Conservation (phyloP, 2,113 vertebrate genomes). For the Phyllopteryx taeniolatus region DNA sequence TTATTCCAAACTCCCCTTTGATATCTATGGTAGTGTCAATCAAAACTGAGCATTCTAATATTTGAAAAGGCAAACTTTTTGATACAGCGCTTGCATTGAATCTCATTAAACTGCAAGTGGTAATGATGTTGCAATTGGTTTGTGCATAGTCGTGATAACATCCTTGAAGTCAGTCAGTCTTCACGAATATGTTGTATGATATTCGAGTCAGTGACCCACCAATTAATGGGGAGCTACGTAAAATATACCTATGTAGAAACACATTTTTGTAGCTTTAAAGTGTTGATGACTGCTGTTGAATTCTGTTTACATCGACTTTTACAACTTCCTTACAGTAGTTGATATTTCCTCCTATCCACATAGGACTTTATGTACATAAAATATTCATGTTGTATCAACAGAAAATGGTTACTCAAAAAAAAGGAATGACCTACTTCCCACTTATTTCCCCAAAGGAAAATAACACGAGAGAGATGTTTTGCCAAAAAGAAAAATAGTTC, state of each 20-base stretch:
- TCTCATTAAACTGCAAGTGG: no score
- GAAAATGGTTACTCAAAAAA: slow-evolving; percentile 3
- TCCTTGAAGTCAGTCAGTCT: no score
- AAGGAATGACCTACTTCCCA: slow-evolving; percentile 7
- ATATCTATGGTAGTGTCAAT: no score
- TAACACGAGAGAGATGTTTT: background rate
- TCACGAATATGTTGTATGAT: background rate
- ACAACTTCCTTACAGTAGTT: background rate
- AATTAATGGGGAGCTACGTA: background rate
- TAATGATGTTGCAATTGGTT: no score
- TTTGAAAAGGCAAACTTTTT: no score
- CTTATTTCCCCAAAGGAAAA: slow-evolving; percentile 2
- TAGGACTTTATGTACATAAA: background rate
- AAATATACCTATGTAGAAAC: background rate
- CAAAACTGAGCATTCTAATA: no score
- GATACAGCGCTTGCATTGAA: no score
- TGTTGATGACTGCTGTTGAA: background rate
- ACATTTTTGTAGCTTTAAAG: background rate
- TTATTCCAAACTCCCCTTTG: no score
- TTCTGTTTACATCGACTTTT: slow-evolving; percentile 1
- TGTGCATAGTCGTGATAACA: no score
- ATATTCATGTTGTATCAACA: slow-evolving; percentile 6
- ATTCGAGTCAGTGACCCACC: background rate
- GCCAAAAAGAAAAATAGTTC: slow-evolving; percentile 1
- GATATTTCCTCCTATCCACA: slow-evolving; percentile 1